Evolutionary conservation across 2,113 vertebrate species (phyloP).

Genomic region (Phasianus colchicus): DNA sequence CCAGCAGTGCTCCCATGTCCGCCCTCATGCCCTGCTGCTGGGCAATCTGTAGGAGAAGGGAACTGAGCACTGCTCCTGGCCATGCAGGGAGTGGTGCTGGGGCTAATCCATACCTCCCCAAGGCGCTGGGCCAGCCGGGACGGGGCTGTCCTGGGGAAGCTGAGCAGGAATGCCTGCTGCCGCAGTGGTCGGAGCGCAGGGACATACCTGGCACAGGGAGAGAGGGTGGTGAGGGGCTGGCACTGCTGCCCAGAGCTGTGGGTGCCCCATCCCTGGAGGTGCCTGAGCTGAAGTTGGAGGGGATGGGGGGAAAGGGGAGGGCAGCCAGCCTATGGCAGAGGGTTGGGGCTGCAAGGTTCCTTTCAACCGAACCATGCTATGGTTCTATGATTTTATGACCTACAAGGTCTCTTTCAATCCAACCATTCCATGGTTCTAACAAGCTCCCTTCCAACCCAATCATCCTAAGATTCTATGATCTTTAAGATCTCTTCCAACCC

Average conservation of each 20-base stretch:
- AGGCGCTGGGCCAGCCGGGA: constrained; percentile 91
- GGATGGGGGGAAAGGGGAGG: no score
- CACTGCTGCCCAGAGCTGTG: background rate
- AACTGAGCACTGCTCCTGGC: accelerated
- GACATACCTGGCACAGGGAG: constrained; percentile 80
- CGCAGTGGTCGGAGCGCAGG: constrained; percentile 89
- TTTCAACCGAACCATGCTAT: no score
- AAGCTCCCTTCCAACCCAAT: no score
- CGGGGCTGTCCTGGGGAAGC: constrained; percentile 86
- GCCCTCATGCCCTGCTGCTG: constrained; percentile 84
- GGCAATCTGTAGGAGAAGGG: constrained; percentile 77
- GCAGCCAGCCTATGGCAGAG: no score
- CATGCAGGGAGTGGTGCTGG: background rate
- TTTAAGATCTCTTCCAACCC: no score
- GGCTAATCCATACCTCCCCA: constrained; percentile 79
- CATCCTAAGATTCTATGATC: no score
- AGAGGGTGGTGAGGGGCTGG: background rate
- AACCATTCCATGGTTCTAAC: background rate
- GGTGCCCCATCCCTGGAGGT: no score
- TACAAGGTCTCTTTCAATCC: no score
- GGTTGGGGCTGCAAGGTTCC: no score
- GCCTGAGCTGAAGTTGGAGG: no score
- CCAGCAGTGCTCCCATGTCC: constrained; percentile 81
- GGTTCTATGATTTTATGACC: no score
- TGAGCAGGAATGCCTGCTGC: constrained; percentile 89